Conservation (phyloP, 2,797 vertebrate genomes). For the Parauchenoglanis punctatus region DNA sequence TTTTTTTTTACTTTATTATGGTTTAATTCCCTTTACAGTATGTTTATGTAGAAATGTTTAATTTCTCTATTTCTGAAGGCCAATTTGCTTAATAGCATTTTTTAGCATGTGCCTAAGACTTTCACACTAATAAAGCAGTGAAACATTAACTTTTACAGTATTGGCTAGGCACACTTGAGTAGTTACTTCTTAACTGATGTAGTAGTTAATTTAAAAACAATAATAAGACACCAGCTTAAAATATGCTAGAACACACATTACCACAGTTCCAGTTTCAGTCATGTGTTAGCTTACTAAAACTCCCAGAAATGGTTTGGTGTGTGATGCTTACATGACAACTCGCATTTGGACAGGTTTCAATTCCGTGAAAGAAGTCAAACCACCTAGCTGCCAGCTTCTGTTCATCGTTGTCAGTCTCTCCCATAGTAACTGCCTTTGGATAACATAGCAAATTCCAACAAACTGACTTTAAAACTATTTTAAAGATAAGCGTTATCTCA, state of each 20-base stretch:
- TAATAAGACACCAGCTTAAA: not conserved
- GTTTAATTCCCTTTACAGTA: not conserved
- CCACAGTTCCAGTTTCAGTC: not conserved
- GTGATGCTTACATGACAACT: not conserved
- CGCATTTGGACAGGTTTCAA: not conserved
- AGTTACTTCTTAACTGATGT: not conserved
- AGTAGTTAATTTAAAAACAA: not conserved
- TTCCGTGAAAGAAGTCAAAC: not conserved
- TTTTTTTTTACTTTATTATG: not conserved
- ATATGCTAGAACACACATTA: not conserved
- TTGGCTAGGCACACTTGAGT: not conserved
- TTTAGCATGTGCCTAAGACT: not conserved
- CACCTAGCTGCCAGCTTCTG: not conserved
- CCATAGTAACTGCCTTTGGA: not conserved
- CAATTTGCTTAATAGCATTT: not conserved
- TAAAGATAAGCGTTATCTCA: not conserved
- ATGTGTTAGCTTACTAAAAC: not conserved
- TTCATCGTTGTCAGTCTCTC: not conserved
- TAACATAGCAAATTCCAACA: not conserved
- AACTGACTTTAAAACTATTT: not conserved
- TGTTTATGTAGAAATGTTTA: too few relatives aligned
- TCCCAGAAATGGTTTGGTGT: not conserved
- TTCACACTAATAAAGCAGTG: not conserved
- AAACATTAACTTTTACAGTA: not conserved
- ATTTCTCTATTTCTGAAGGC: not conserved